phyloP scores from a whole-genome alignment of 2,797 vertebrate genomes.

The Sphaeramia orbicularis region DNA sequence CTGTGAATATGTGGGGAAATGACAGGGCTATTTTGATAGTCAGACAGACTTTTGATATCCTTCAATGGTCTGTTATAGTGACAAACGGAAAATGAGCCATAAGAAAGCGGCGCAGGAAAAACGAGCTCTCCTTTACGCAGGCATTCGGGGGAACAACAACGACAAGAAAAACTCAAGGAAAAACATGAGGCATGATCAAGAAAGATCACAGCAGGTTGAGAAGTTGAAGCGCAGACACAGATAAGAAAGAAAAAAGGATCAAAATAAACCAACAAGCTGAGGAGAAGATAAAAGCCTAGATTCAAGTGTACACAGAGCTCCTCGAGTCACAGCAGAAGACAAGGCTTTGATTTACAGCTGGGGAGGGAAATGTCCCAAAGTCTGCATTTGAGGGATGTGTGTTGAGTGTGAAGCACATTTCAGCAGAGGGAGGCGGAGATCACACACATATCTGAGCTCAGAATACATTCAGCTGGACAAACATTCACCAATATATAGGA shows the following conservation, averaged over 20 bases:
- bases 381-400: background rate
- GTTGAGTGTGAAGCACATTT: background rate
- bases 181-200: background rate
- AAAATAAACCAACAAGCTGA: background rate
- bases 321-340: slow-evolving; percentile 1
- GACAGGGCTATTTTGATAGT: too few species aligned
- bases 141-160: background rate
- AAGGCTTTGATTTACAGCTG: slow-evolving; percentile 1
- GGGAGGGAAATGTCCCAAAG: background rate
- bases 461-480: slow-evolving; percentile 1
- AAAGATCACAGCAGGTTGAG: slow-evolving; percentile 3
- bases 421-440: background rate
- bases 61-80: too few species aligned
- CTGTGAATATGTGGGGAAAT: too few species aligned
- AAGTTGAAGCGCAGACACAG: background rate
- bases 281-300: background rate
- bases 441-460: background rate
- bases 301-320: background rate
- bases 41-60: too few species aligned
- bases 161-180: background rate
- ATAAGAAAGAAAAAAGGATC: slow-evolving; percentile 1
- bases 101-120: too few species aligned
- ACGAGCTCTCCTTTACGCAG: background rate
- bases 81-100: too few species aligned
- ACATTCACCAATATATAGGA: background rate